Conservation (phyloP, 2,888 invertebrate genomes). For the Leistus spinibarbis region DNA sequence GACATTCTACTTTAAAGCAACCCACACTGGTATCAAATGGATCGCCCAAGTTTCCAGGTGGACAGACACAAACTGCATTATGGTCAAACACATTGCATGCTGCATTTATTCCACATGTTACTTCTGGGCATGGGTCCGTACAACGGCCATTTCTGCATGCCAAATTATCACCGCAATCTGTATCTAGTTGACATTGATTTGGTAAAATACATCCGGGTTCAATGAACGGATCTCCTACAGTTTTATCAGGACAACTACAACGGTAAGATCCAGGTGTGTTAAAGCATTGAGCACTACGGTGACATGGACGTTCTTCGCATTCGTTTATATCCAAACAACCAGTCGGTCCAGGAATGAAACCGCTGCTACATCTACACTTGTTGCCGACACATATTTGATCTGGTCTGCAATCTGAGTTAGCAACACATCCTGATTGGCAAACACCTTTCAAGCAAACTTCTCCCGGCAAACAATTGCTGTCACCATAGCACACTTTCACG, state of each 20-base stretch:
- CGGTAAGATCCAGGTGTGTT: slow-evolving; percentile 82
- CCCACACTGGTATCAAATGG: slow-evolving; percentile 76
- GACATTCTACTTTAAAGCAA: slow-evolving; percentile 89
- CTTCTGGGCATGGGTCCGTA: slow-evolving; percentile 77
- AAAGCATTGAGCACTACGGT: slow-evolving; percentile 77
- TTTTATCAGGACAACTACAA: slow-evolving; percentile 79
- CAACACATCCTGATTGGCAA: slow-evolving; percentile 82
- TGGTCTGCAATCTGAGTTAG: slow-evolving; percentile 78
- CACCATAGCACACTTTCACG: slow-evolving; percentile 85
- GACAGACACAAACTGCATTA: slow-evolving; percentile 75
- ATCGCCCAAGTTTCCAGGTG: slow-evolving; percentile 82
- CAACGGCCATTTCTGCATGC: slow-evolving; percentile 80
- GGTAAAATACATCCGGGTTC: slow-evolving; percentile 79
- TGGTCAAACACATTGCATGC: slow-evolving; percentile 77
- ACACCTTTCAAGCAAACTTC: slow-evolving; percentile 83
- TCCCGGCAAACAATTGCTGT: slow-evolving; percentile 87
- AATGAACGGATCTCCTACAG: slow-evolving; percentile 73
- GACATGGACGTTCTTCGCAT: slow-evolving; percentile 79
- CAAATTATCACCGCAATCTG: slow-evolving; percentile 76
- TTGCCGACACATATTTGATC: slow-evolving; percentile 78
- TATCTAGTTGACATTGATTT: slow-evolving; percentile 75
- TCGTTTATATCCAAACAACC: slow-evolving; percentile 86
- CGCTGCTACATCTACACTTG: slow-evolving; percentile 78
- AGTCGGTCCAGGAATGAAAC: slow-evolving; percentile 74
- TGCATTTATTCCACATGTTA: slow-evolving; percentile 78